A percentile compares a stretch with the other conserved stretches of the same genome.
Evolutionary conservation across 2,797 vertebrate species (phyloP).

Genomic region (Oophaga sylvatica): DNA sequence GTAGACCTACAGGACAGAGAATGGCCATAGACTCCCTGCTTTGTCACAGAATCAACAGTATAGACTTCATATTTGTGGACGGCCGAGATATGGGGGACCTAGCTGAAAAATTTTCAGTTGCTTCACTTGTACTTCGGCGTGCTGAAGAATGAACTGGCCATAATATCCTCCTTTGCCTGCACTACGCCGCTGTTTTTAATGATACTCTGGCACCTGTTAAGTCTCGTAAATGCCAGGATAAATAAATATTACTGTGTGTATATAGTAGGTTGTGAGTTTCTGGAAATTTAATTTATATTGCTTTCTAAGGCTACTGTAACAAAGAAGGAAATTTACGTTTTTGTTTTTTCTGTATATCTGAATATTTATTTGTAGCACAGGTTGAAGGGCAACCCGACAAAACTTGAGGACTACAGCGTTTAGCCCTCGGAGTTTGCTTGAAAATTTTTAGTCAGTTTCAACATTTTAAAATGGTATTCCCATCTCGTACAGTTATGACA

Average conservation of each 20-base stretch:
- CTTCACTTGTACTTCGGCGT: no score
- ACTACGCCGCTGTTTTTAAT: no score
- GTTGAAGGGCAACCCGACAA: not conserved
- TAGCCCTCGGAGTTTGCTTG: not conserved
- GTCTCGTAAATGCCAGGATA: not conserved
- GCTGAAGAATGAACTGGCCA: no score
- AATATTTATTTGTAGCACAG: slow-evolving; percentile 15
- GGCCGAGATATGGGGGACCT: no score
- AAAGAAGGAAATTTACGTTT: not conserved
- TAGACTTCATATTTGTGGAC: no score
- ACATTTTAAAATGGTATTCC: not conserved
- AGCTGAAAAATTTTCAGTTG: no score
- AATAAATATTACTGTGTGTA: not conserved
- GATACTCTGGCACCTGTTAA: not conserved
- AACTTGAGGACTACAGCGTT: not conserved
- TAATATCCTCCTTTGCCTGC: no score
- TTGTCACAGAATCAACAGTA: no score
- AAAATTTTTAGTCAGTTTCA: not conserved
- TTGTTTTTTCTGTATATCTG: not conserved
- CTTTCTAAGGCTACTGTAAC: slow-evolving; percentile 7
- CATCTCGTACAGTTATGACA: no score
- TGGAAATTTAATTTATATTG: not conserved
- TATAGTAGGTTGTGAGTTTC: not conserved
- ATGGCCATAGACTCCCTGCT: no score
- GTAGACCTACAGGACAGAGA: no score